A percentile compares a stretch with the other conserved stretches of the same genome.
phyloP scores from a whole-genome alignment of 2,113 vertebrate species.

The Catharus fuscescens region DNA sequence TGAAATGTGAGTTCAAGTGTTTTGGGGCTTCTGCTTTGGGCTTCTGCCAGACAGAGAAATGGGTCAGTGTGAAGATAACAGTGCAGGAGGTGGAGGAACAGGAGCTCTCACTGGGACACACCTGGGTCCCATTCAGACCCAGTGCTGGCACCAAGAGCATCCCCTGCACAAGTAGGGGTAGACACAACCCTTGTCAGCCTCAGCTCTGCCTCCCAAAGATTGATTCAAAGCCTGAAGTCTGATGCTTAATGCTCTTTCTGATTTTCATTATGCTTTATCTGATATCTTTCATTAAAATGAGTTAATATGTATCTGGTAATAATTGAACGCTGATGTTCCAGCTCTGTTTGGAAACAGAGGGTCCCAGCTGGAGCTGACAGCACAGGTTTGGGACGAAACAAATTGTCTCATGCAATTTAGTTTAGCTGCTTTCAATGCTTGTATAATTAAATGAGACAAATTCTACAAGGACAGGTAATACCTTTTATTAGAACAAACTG shows the following conservation, averaged over 20 bases:
- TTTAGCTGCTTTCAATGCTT: conserved; percentile 1
- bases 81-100: neutral
- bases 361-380: neutral
- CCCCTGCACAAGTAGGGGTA: neutral
- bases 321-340: neutral
- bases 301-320: neutral
- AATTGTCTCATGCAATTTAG: neutral
- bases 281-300: neutral
- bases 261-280: neutral
- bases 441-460: conserved; percentile 17
- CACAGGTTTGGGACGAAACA: neutral
- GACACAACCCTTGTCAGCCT: neutral
- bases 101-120: neutral
- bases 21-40: conserved; percentile 49
- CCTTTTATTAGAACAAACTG: conserved; percentile 4
- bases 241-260: neutral
- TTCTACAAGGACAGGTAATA: neutral
- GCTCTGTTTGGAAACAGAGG: neutral
- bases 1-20: conserved; percentile 7
- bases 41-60: neutral
- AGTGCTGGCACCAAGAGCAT: neutral
- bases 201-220: neutral
- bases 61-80: neutral
- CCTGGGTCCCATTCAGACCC: neutral
- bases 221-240: neutral